Base-by-base conservation (phyloP, 2,113 vertebrate species). In the Tympanuchus pallidicinctus region DNA sequence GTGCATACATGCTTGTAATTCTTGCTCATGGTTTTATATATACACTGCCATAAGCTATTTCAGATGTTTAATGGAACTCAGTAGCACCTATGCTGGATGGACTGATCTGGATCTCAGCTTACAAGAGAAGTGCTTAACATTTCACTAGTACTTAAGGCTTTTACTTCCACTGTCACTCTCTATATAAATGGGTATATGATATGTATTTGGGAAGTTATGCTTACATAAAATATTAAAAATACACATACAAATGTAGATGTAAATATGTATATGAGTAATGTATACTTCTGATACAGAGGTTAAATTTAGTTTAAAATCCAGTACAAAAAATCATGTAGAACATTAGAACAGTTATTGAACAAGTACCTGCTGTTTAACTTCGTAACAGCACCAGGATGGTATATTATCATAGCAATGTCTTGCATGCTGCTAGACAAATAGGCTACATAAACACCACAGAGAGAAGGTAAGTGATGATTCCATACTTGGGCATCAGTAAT, bases 61-160 rank as follows among this genome's bases (percentile, higher is more conserved):
- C 59, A 69, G 2, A 3, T 32, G 59, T 34, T 50, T 45, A 28
- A 16, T 74, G n/a, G 34, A 71, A 2, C 64, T 69, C 28, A 66
- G 0, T 25, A 1, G 38, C 0, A 0, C 48, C 25, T 52, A 3
- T 18, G 1, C 45, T 54, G 45, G n/a, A 27, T 0, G 2, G 30
- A 7, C n/a, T 92, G 14, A 6, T 57, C 42, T 3, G 36, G 27
- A 66, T 80, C 36, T 92, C 34, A 7, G 50, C 64, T 84, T 81
- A 9, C n/a, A 56, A 45, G 25, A 66, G 66, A 52, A 27, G 18
- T 5, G 32, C 73, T 71, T 64, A 78, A 22, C 8, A 1, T 24
- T 84, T 86, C 54, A 89, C 34, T 59, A 47, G n/a, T 70, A 48
- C 10, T 43, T 43, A 10, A 43, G 25, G 18, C 27, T 74, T 65